Evolutionary conservation across 2,113 vertebrate species (phyloP).

Genomic region (Mesitornis unicolor): DNA sequence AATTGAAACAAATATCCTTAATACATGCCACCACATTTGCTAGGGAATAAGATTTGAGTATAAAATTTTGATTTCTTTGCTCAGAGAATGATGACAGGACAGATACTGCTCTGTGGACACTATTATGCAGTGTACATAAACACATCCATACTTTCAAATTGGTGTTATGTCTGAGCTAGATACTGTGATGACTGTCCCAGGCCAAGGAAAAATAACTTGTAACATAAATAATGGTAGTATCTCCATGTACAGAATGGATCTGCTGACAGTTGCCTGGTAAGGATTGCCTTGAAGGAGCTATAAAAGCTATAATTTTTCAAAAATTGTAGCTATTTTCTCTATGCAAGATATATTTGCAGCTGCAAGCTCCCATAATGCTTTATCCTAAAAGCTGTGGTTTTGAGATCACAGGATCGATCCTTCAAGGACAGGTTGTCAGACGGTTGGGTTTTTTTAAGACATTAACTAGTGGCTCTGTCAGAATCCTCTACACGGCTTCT

Average conservation of each 20-base stretch:
- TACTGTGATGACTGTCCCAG: neutral
- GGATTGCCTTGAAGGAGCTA: neutral
- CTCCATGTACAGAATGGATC: neutral
- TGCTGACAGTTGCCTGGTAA: neutral
- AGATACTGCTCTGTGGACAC: neutral
- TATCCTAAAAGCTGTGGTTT: neutral
- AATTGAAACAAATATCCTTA: neutral
- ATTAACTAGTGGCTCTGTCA: neutral
- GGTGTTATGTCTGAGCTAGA: neutral
- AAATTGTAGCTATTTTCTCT: neutral
- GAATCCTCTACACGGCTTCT: neutral
- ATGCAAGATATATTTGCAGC: neutral
- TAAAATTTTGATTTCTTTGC: neutral
- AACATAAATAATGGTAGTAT: neutral
- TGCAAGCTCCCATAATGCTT: neutral
- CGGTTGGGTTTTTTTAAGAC: rapidly evolving
- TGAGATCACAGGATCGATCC: neutral
- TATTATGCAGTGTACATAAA: neutral
- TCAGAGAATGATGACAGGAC: neutral
- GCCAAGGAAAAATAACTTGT: neutral
- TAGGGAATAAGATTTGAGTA: neutral
- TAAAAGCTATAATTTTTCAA: neutral
- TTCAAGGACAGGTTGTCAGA: neutral
- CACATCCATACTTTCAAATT: neutral
- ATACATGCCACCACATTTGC: rapidly evolving